Conservation (phyloP, 2,888 invertebrate genomes). For the Phytoseiulus persimilis region DNA sequence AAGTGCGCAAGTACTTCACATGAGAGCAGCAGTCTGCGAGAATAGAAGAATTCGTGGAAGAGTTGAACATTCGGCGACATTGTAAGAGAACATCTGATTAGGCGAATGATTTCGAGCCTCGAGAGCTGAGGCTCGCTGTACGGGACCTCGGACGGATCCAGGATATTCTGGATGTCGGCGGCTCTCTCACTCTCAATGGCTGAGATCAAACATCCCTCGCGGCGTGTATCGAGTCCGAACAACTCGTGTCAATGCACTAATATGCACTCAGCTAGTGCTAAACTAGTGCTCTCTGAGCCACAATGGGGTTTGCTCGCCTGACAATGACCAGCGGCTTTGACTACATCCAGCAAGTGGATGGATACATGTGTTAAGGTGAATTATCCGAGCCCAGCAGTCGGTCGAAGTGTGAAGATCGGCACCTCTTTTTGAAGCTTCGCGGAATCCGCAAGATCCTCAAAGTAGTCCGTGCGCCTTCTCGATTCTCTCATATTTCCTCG, state of each 20-base stretch:
- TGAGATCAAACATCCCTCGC: neutral
- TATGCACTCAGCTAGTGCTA: neutral
- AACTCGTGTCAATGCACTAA: neutral
- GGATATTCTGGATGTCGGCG: neutral
- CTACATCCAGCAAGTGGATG: neutral
- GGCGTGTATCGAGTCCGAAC: neutral
- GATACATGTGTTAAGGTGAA: neutral
- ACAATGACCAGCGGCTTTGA: neutral
- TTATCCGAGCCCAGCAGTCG: neutral
- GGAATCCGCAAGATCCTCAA: neutral
- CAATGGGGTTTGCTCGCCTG: neutral
- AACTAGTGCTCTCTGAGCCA: neutral
- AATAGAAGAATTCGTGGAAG: neutral
- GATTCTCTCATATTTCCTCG: neutral
- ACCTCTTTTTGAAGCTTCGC: neutral
- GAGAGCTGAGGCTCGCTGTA: neutral
- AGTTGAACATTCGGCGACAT: neutral
- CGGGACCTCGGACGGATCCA: neutral
- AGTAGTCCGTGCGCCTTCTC: neutral
- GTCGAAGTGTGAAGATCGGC: neutral
- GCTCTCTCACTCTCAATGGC: neutral
- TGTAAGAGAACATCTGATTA: neutral
- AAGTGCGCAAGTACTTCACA: neutral
- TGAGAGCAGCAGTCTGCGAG: neutral
- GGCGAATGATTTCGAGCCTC: neutral